Percentiles rank a stretch among this genome's conserved stretches.
Conservation (phyloP, 2,113 vertebrate genomes). For the Thalassoma bifasciatum region DNA sequence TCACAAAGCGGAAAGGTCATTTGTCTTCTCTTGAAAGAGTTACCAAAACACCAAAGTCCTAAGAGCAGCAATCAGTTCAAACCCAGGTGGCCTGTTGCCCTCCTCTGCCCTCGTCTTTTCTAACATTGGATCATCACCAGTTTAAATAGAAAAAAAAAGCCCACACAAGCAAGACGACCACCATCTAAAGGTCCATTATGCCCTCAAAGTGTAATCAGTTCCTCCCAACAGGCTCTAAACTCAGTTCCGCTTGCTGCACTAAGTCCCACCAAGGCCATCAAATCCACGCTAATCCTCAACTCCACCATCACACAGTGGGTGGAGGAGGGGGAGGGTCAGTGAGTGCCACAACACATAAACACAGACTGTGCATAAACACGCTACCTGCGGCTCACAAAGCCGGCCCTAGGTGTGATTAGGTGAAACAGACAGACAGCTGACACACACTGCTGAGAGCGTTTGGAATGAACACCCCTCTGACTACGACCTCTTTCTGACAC, state of each 20-base stretch:
- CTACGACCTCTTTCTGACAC: conserved; percentile 53
- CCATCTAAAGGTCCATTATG: conserved; percentile 49
- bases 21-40: no score
- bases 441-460: conserved; percentile 13
- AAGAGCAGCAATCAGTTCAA: background rate
- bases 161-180: background rate
- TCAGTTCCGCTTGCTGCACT: conserved; percentile 52
- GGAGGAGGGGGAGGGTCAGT: conserved; percentile 25
- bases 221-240: conserved; percentile 61
- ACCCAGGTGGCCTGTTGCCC: background rate
- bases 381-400: conserved; percentile 38
- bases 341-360: conserved; percentile 20
- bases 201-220: conserved; percentile 62
- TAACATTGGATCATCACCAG: background rate
- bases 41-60: no score
- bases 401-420: conserved; percentile 36
- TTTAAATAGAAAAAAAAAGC: background rate
- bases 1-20: no score
- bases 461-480: conserved; percentile 13
- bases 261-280: conserved; percentile 71
- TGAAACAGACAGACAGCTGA: conserved; percentile 16
- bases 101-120: background rate
- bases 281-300: conserved; percentile 79
- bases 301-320: conserved; percentile 29
- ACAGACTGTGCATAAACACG: conserved; percentile 30